phyloP scores from a whole-genome alignment of 2,113 vertebrate species.

The Toxostoma redivivum region DNA sequence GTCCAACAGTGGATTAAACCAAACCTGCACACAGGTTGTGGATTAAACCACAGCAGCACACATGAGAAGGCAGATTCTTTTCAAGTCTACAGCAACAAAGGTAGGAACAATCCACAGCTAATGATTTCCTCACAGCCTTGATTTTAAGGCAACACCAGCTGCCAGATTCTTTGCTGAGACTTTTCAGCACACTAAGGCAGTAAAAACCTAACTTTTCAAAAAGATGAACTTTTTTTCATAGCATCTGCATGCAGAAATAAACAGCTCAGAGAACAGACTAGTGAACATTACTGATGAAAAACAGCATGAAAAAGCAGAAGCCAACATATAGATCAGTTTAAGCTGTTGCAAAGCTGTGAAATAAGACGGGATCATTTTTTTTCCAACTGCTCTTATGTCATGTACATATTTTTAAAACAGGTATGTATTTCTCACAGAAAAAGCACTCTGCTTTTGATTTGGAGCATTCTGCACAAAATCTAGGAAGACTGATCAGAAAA shows the following conservation, averaged over 20 bases:
- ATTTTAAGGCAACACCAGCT: background rate
- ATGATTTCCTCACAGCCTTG: accelerated
- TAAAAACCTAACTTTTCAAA: background rate
- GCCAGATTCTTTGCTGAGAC: background rate
- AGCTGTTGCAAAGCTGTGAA: background rate
- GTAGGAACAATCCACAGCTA: background rate
- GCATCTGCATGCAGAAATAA: background rate
- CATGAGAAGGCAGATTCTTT: background rate
- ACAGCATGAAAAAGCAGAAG: background rate
- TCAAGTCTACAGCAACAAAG: background rate
- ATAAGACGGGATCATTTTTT: background rate
- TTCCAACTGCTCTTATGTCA: background rate
- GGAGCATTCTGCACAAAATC: background rate
- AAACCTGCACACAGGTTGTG: background rate
- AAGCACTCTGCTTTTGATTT: background rate
- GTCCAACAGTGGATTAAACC: background rate
- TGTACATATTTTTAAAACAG: background rate
- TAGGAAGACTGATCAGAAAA: background rate
- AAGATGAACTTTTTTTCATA: background rate
- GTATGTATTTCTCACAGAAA: background rate
- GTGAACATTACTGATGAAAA: background rate
- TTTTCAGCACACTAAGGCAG: background rate
- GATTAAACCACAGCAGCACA: background rate
- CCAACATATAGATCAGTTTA: background rate
- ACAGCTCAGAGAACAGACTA: background rate